phyloP scores from a whole-genome alignment of 2,888 invertebrate genomes.

The Adelphocoris suturalis region DNA sequence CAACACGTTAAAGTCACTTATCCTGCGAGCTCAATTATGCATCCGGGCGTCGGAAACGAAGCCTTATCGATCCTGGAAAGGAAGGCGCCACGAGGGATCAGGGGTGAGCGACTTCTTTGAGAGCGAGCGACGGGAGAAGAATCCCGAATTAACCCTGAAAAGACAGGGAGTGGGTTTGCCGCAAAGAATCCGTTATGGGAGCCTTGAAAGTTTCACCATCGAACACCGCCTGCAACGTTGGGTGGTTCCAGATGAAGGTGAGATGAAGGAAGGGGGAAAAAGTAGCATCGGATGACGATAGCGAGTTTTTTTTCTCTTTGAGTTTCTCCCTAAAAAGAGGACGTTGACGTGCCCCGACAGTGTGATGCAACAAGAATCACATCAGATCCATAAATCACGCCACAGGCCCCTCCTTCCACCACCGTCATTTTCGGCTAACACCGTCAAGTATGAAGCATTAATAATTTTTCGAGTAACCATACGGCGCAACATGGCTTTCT shows the following conservation, averaged over 20 bases:
- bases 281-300: background rate
- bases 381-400: background rate
- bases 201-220: conserved; percentile 16
- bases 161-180: background rate
- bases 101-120: background rate
- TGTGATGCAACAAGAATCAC: background rate
- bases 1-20: no score
- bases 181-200: conserved; percentile 10
- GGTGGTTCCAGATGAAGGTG: conserved; percentile 10
- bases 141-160: conserved; percentile 7
- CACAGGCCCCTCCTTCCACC: background rate
- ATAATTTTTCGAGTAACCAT: background rate
- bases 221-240: background rate
- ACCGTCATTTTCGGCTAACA: conserved; percentile 2
- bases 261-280: background rate
- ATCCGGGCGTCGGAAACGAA: background rate
- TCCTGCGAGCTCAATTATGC: conserved; percentile 2
- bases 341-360: conserved; percentile 1
- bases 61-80: background rate
- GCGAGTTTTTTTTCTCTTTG: background rate
- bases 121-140: background rate
- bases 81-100: background rate
- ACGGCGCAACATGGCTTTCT: no score
- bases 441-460: background rate
- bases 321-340: background rate